Base-by-base conservation (phyloP, 2,113 vertebrate genomes). In the Phodopus roborovskii region DNA sequence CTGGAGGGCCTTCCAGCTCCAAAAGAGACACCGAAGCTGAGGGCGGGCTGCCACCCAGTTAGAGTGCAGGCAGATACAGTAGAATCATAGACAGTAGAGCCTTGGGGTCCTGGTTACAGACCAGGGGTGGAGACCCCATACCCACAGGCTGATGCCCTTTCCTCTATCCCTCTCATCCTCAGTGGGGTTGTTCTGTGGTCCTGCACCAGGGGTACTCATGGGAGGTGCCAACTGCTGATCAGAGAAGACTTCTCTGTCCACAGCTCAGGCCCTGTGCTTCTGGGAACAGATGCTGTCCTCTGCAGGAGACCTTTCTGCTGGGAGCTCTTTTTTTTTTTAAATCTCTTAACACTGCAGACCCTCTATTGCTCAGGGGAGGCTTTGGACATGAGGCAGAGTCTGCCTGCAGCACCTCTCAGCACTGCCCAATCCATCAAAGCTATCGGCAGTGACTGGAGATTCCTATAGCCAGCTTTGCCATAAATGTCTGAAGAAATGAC, bases 151-250 rank as follows among this genome's bases (percentile, higher is more conserved):
- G 19, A 58, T 50, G 39, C 42, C n/a, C 56, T 62, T 0, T 0
- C 3, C 7, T 8, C 4, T 33, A 30, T 30, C 36, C 56, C 74
- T 1, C 16, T n/a, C 70, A 7, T 19, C 24, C 62, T 2, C 0
- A 17, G 22, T 60, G 58, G 62, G 20, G 0, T 86, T 16, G 1
- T 82, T 64, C 68, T 73, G 22, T 11, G 10, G 79, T 60, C 91
- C 56, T 53, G 64, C 36, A 56, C 33, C 24, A 58, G 50, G 48
- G 42, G 11, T 36, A 1, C 33, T 71, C 0, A 13, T 33, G 62
- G 85, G 62, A 91, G 62, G 26, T 39, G 22, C 9, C 39, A 74
- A 56, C 68, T 64, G 20, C 56, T 16, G 39, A 78, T n/a, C 42
- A 74, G 36, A 22, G 26, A 71, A 62, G 68, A 15, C 39, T 58